A percentile compares a stretch with the other conserved stretches of the same genome.
phyloP scores from a whole-genome alignment of 2,113 vertebrate species.

The Pardalotus punctatus region DNA sequence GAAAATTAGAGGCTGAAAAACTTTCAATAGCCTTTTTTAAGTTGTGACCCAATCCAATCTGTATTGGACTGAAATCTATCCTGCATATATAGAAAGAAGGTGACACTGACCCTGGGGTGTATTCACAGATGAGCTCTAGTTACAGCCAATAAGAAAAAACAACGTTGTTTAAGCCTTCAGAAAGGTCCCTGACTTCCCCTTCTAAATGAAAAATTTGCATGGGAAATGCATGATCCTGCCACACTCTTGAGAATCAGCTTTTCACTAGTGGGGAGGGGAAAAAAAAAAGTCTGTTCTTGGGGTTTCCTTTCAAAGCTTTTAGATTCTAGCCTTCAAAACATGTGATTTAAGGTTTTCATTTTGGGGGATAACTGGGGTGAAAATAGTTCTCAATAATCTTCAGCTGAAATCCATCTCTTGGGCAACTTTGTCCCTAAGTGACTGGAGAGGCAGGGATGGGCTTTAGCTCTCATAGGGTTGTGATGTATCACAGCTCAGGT shows the following conservation, averaged over 20 bases:
- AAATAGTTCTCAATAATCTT: neutral
- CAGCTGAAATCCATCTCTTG: neutral
- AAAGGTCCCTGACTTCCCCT: neutral
- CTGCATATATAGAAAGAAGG: neutral
- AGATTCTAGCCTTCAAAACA: neutral
- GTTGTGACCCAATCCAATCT: neutral
- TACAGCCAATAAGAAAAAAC: neutral
- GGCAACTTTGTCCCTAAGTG: neutral
- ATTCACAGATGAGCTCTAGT: neutral
- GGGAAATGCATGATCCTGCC: neutral
- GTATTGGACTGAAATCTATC: neutral
- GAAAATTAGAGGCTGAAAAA: neutral
- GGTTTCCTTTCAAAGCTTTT: neutral
- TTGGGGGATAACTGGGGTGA: neutral
- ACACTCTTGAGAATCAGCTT: neutral
- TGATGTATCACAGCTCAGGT: neutral
- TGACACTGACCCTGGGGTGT: neutral
- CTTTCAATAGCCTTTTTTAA: neutral
- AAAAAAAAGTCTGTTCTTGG: neutral
- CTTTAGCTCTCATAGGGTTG: neutral
- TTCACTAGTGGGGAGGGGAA: neutral
- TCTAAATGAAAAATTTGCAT: neutral
- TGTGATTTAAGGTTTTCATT: neutral
- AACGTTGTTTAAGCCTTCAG: neutral
- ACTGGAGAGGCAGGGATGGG: neutral